Base-by-base conservation (phyloP, 1,140 invertebrate species). In the Bilobella aurantiaca region DNA sequence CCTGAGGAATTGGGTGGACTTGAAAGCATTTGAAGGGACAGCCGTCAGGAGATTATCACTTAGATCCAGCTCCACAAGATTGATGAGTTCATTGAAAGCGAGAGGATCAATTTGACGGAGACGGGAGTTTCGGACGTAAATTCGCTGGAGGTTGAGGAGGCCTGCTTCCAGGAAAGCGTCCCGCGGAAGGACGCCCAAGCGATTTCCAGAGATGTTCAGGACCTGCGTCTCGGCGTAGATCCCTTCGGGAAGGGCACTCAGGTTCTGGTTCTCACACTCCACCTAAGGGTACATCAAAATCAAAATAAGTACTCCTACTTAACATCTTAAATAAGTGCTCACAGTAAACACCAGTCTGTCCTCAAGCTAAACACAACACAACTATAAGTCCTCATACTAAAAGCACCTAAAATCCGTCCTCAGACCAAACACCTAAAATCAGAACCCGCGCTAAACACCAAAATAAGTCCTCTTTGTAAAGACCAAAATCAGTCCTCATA, bases 151-250 rank as follows among this genome's bases (percentile, higher is more conserved):
- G 78, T 95, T 93, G 18, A 90, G 82, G 31, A 95, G 81, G 31
- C 86, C 86, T 18, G 87, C 86, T 58, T 84, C 82, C 49, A 85
- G 80, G 77, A 95, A 95, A 62, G 87, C 87, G 74, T 91, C 87
- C 47, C 83, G 82, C 8, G 88, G 83, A 37, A 95, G 80, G 64
- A 87, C 85, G 72, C 88, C 86, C 67, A 95, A 81, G 75, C 90
- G 86, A 77, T 94, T 94, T 58, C 87, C 86, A 64, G 88, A 91
- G 75, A 90, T 82, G 77, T 93, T 89, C 71, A 95, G 78, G 66
- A 95, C 90, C 81, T 95, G 92, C 8, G 91, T 93, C 70, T 87
- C 89, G 3, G 86, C 82, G 77, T 92, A 88, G 58, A 93, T 85
- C 67, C 83, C 84, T 64, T 87, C 84, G 0, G 91, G 92, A 65